A percentile compares a stretch with the other conserved stretches of the same genome.
These are phyloP conservation scores for Ophioninae sp. DNA, from an alignment of 2,888 invertebrate species.

Conservation along the genomic window DNA sequence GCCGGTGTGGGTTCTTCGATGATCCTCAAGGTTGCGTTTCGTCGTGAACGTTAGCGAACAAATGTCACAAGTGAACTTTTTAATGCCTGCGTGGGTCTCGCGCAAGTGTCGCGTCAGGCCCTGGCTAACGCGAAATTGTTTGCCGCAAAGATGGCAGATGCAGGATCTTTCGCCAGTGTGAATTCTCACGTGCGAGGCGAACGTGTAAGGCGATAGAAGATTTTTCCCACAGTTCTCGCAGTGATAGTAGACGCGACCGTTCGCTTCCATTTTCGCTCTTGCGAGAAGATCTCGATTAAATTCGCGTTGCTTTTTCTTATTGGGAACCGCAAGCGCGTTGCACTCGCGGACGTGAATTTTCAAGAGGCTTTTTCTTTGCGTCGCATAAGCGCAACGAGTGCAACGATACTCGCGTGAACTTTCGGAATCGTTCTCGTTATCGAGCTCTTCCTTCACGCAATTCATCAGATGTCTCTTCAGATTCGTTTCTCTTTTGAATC, in stretches of 20 bases:
- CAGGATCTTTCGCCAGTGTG: slow-evolving; percentile 86
- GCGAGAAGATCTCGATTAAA: slow-evolving; percentile 78
- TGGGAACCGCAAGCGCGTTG: slow-evolving; percentile 28
- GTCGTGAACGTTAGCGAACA: slow-evolving; percentile 85
- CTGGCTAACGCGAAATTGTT: slow-evolving; percentile 85
- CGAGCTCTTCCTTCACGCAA: slow-evolving; percentile 41
- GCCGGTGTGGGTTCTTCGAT: slow-evolving; percentile 80
- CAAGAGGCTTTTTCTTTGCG: slow-evolving; percentile 66
- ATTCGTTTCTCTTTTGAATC: slow-evolving; percentile 61
- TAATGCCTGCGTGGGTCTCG: slow-evolving; percentile 85
- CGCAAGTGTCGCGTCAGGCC: slow-evolving; percentile 85
- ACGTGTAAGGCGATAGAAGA: slow-evolving; percentile 85
- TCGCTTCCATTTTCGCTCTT: slow-evolving; percentile 76
- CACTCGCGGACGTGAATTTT: slow-evolving; percentile 63
- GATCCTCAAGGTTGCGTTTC: slow-evolving; percentile 84
- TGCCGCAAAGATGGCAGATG: slow-evolving; percentile 86
- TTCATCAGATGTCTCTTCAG: slow-evolving; percentile 49
- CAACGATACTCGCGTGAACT: slow-evolving; percentile 55
- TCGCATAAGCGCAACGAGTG: slow-evolving; percentile 67
- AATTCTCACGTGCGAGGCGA: slow-evolving; percentile 84
- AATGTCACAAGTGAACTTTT: slow-evolving; percentile 83
- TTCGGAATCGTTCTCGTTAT: not conserved
- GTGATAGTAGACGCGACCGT: slow-evolving; percentile 83
- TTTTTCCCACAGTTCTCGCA: slow-evolving; percentile 84
- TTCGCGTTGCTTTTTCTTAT: slow-evolving; percentile 58